Evolutionary conservation across 2,888 invertebrate species (phyloP), one percentile per base, ranked within the genome.

Genomic region (Agrochola lota): DNA sequence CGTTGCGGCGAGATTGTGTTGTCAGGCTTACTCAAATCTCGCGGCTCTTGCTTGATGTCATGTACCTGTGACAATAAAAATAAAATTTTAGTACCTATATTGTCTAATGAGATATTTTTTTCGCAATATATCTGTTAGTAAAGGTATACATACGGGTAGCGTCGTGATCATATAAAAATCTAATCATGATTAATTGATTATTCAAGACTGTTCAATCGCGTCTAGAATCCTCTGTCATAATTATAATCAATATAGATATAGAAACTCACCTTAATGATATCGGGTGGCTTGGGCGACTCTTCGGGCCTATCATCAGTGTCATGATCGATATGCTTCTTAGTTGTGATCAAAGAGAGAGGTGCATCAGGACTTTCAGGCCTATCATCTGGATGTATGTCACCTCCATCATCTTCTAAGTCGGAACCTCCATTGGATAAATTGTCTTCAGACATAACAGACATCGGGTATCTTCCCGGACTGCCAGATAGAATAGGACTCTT

Each of bases 371-470:
- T 98, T 52, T 96, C 95, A 12, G 97, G 97, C 77, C 98, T 97
- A 74, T 97, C 97, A 87, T 97, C 97, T 17, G 95, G 94, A 84
- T 95, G 94, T 52, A 96, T 88, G 63, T 96, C 97, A 74, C 96
- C 97, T 91, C 97, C 97, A 85, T 98, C 98, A 80, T 98, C 98
- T 83, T 98, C 98, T 83, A 97, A 93, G 91, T 98, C 98, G 35
- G 97, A 97, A 11, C 97, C 97, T 67, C 96, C 97, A 87, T 97
- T 97, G 6, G 97, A 98, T 91, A 95, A 94, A 94, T 95, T 98
- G 93, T 97, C 98, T 95, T 95, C 98, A 85, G 97, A 98, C 96
- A 97, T 97, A 85, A 97, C 97, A 87, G 96, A 98, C 97, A 96
- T 97, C 81, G 97, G 98, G 92, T 94, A 97, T 92, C 96, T 96